Conservation (phyloP, 2,797 vertebrate genomes). For the Sebastes taczanowskii region DNA sequence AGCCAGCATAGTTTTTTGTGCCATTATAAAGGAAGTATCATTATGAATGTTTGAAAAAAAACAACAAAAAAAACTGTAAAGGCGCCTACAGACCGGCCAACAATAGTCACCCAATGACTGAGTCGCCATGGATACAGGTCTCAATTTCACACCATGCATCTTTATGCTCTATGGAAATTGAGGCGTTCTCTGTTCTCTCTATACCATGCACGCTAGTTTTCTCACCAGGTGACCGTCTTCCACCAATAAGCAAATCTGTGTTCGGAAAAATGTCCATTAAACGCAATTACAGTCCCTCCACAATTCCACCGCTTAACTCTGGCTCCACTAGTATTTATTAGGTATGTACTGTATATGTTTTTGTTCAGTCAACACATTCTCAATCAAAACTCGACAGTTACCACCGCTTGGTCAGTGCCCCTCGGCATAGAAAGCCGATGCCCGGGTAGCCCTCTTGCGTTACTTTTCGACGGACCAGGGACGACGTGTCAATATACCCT, state of each 20-base stretch:
- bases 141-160: slow-evolving; percentile 42
- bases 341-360: not conserved
- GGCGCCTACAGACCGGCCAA: not conserved
- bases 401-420: too few species aligned
- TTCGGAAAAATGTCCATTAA: not conserved
- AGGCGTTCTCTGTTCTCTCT: not conserved
- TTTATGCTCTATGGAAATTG: slow-evolving; percentile 16
- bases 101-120: slow-evolving; percentile 5
- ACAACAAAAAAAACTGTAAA: not conserved
- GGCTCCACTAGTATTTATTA: not conserved
- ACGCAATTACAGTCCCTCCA: not conserved
- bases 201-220: not conserved
- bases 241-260: not conserved
- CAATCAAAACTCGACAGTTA: too few species aligned
- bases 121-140: slow-evolving; percentile 65
- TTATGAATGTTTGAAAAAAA: slow-evolving; percentile 10
- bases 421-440: too few species aligned
- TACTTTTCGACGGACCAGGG: too few species aligned
- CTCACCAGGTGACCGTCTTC: not conserved
- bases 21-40: not conserved
- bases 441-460: too few species aligned
- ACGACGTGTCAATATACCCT: too few species aligned
- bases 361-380: not conserved
- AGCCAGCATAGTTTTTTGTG: not conserved
- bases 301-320: not conserved